Evolutionary conservation across 2,113 vertebrate genomes (phyloP), one percentile per base, ranked within the genome.

Genomic region (Cyprinodon tularosa): DNA sequence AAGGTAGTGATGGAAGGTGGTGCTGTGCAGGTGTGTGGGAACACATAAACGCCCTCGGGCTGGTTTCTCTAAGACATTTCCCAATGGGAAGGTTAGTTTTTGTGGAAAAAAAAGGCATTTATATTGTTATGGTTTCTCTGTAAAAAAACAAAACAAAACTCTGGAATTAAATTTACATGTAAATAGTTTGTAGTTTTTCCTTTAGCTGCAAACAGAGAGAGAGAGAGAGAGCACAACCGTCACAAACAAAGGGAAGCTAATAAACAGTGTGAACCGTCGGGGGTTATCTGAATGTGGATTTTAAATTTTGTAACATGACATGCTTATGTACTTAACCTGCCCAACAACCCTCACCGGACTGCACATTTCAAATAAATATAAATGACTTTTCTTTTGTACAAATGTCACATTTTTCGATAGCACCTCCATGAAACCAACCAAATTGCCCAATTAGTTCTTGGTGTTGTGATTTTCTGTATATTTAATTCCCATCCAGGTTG

Each of bases 11-110:
- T 61, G 20, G 17, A 17, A 50, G 22, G 17, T 20, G 37, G 22
- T 61, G 45, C 11, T 47, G 40, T 70, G 47, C 15, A 50, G 40
- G 47, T 36, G 83, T 45, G 29, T 73, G 44, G 62, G 60, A 39
- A 47, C 0, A 70, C 53, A 15, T 53, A 2, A 73, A 42, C 8
- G 10, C 14, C 29, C 53, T 66, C 4, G 79, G 68, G 68, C 36
- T 70, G 78, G 76, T 75, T 4, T 22, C 50, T n/a, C 14, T 8
- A 57, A 14, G 4, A 10, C 7, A 9, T 6, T n/a, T n/a, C 17
- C 50, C n/a, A n/a, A 57, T 57, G 50, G 20, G 17, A 57, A 17
- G 7, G 17, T n/a, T 57, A n/a, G 50, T n/a, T 20, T 57, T 57
- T n/a, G 20, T 20, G 20, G 17, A 6, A 20, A 45, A 29, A 15